Evolutionary conservation across 2,888 invertebrate genomes (phyloP), one percentile per base, ranked within the genome.

Genomic region (Chirona hameri): DNA sequence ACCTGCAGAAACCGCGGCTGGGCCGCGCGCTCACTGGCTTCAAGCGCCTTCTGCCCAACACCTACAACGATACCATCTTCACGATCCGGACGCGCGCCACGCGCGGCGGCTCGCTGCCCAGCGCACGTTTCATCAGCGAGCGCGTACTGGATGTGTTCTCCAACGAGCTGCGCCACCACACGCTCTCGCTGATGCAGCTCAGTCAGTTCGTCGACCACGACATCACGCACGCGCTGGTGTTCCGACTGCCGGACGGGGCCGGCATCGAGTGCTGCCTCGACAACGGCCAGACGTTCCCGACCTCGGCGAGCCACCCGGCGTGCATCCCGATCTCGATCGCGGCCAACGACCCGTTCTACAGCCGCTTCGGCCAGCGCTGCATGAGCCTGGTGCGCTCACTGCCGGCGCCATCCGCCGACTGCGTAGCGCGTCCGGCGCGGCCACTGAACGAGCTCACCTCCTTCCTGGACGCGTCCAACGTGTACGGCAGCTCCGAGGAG

Each of bases 381-480:
- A 91, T 93, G 90, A 93, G 93, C 89, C 93, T 94, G 86, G 92
- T 93, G 12, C 90, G 94, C 84, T 93, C 93, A 2, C 90, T 90
- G 65, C 91, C 91, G 2, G 92, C 93, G 82, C 90, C 92, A 82
- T 91, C 92, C 85, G 90, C 92, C 83, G 91, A 92, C 5, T 89
- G 91, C 52, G 90, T 90, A 9, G 88, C 89, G 82, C 90, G 91
- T 83, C 92, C 93, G 14, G 93, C 93, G 81, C 92, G 93, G 89
- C 83, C 93, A 92, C 92, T 93, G 92, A 93, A 85, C 69, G 83
- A 84, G 69, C 93, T 94, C 0, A 93, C 93, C 55, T 92, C 93
- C 18, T 94, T 89, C 87, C 88, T 95, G 89, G 95, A 96, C 87
- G 89, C 93, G 3, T 95, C 95, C 0, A 88, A 93, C 46, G 93